phyloP scores from a whole-genome alignment of 1,140 invertebrate species.

The Cyclargus thomasi region DNA sequence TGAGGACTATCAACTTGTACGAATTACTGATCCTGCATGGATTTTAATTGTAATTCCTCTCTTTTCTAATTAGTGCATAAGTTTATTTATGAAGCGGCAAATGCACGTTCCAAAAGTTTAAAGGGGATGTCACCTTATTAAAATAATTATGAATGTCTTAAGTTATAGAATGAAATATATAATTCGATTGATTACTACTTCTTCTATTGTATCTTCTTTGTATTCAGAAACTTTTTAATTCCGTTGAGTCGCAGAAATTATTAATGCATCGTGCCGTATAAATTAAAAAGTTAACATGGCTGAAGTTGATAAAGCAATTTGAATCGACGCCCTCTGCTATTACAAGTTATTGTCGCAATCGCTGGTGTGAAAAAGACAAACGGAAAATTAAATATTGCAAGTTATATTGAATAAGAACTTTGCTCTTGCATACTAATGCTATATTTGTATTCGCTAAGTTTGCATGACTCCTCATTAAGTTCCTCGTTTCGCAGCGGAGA shows the following conservation, averaged over 20 bases:
- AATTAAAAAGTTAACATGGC: slow-evolving; percentile 38
- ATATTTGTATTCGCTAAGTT: slow-evolving; percentile 69
- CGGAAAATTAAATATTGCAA: slow-evolving; percentile 59
- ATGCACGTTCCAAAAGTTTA: no score
- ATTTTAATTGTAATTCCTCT: slow-evolving; percentile 34
- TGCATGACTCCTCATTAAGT: slow-evolving; percentile 69
- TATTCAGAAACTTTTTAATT: slow-evolving; percentile 4
- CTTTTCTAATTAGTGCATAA: background rate
- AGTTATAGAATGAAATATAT: background rate
- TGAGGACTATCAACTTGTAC: slow-evolving; percentile 47
- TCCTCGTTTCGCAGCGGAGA: slow-evolving; percentile 55
- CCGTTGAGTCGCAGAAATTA: background rate
- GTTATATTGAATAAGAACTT: slow-evolving; percentile 71
- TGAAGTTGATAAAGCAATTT: slow-evolving; percentile 29
- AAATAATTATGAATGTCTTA: background rate
- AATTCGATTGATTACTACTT: background rate
- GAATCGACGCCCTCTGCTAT: slow-evolving; percentile 36
- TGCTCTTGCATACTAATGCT: slow-evolving; percentile 70
- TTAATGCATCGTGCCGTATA: slow-evolving; percentile 17
- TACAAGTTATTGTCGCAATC: slow-evolving; percentile 42
- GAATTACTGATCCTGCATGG: slow-evolving; percentile 43
- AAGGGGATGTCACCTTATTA: no score
- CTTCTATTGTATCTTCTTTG: background rate
- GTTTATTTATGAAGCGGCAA: background rate
- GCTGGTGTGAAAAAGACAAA: slow-evolving; percentile 60